Percentiles rank a stretch among this genome's conserved stretches.
Evolutionary conservation across 2,888 invertebrate genomes (phyloP).

Genomic region (Carcina quercana): DNA sequence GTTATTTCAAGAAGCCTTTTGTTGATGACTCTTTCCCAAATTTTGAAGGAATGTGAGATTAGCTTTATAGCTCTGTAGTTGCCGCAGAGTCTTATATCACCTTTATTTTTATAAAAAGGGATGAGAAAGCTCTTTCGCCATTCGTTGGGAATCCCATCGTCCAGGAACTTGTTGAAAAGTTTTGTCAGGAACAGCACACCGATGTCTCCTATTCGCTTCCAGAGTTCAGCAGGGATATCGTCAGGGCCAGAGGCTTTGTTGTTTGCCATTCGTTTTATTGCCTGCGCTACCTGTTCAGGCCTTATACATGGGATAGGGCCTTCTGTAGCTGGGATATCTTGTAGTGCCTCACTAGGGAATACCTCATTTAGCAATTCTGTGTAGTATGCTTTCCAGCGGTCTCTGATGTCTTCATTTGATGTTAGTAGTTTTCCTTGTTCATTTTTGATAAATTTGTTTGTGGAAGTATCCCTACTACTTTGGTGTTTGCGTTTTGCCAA

Average conservation of each 20-base stretch:
- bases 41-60: conserved; percentile 13
- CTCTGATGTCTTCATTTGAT: background rate
- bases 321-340: background rate
- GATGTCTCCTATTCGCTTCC: background rate
- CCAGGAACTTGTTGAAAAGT: background rate
- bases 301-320: background rate
- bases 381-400: background rate
- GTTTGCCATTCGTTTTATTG: background rate
- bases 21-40: conserved; percentile 13
- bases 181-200: background rate
- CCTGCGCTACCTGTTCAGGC: background rate
- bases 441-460: background rate
- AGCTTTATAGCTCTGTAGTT: conserved; percentile 15
- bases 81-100: conserved; percentile 4
- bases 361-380: background rate
- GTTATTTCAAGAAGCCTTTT: conserved; percentile 1
- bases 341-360: background rate
- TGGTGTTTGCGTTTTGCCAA: background rate
- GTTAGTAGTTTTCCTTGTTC: background rate
- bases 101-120: conserved; percentile 15
- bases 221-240: background rate
- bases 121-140: conserved; percentile 9
- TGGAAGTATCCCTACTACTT: background rate
- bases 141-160: conserved; percentile 1
- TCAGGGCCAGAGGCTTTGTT: background rate